phyloP scores from a whole-genome alignment of 2,888 invertebrate genomes.

The Rhogogaster chlorosoma region DNA sequence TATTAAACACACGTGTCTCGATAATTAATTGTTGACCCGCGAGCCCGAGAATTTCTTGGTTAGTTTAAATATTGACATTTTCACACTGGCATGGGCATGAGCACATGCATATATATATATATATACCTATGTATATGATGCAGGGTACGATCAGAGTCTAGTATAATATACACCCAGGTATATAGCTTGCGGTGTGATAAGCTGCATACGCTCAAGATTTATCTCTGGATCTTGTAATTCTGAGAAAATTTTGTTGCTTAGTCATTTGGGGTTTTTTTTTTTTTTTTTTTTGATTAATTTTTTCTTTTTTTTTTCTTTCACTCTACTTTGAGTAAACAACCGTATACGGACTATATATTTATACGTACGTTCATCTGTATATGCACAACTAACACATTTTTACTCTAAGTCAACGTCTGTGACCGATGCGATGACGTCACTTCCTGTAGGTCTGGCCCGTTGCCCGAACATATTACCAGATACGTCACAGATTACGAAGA shows the following conservation, averaged over 20 bases:
- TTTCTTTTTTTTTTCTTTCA: neutral
- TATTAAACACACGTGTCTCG: slow-evolving; percentile 17
- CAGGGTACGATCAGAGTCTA: too few species aligned
- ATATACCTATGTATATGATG: neutral
- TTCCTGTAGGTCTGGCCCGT: slow-evolving; percentile 16
- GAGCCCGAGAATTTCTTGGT: slow-evolving; percentile 9
- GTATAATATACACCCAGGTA: too few species aligned
- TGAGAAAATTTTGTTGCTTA: too few species aligned
- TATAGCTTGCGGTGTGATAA: too few species aligned
- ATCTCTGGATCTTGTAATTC: slow-evolving; percentile 51
- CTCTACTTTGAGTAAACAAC: neutral
- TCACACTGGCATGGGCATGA: slow-evolving; percentile 27
- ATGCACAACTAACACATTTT: too few species aligned
- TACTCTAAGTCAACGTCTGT: slow-evolving; percentile 12
- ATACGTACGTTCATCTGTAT: neutral
- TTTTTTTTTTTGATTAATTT: neutral
- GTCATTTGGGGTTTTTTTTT: too few species aligned
- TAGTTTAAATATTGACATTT: slow-evolving; percentile 41
- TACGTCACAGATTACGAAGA: slow-evolving; percentile 30
- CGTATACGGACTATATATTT: neutral
- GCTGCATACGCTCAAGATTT: slow-evolving; percentile 55
- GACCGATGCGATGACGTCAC: slow-evolving; percentile 33
- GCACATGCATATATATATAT: neutral
- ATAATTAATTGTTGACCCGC: slow-evolving; percentile 30
- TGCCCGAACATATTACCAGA: neutral